Conservation (phyloP, 2,888 invertebrate species). For the Drosophila neutralis region DNA sequence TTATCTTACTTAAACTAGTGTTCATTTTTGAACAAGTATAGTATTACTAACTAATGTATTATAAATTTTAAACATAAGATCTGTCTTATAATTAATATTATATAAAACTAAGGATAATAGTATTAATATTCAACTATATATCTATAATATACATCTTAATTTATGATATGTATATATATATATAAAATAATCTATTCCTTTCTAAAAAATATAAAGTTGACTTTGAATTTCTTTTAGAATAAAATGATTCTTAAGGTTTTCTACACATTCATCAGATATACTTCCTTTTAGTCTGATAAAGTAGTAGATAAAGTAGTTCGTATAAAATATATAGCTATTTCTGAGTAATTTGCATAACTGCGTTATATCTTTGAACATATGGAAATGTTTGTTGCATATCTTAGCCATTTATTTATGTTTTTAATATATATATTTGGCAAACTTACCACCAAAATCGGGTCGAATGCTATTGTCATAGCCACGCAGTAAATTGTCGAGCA, state of each 20-base stretch:
- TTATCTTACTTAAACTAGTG: too few relatives aligned
- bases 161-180: not conserved
- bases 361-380: not conserved
- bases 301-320: not conserved
- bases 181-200: not conserved
- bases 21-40: too few relatives aligned
- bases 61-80: not conserved
- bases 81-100: not conserved
- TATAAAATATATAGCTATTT: not conserved
- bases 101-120: not conserved
- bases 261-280: not conserved
- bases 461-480: constrained; percentile 93
- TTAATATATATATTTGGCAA: constrained; percentile 3
- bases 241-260: not conserved
- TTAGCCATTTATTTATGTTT: not conserved
- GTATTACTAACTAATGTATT: not conserved
- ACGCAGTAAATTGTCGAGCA: constrained; percentile 90
- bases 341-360: not conserved
- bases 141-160: not conserved
- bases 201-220: not conserved
- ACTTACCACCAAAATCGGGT: constrained; percentile 91
- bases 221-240: not conserved
- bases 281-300: not conserved
- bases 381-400: not conserved
- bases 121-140: not conserved